Conservation (phyloP, 2,888 invertebrate species). For the Euplexia lucipara region DNA sequence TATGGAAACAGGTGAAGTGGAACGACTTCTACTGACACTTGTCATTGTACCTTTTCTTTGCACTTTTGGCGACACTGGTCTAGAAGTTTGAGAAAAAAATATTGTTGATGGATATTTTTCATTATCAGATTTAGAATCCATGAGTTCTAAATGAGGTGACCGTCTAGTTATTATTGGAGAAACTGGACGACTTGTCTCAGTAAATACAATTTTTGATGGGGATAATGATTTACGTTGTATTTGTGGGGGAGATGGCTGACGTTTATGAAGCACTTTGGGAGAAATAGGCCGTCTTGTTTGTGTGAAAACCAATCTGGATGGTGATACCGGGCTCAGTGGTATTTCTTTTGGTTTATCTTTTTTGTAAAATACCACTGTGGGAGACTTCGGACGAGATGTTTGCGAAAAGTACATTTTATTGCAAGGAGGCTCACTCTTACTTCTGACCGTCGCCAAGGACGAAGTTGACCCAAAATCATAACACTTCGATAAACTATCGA, state of each 20-base stretch:
- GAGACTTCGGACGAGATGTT: constrained; percentile 86
- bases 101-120: constrained; percentile 76
- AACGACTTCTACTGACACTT: constrained; percentile 82
- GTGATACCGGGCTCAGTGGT: constrained; percentile 70
- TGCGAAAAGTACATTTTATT: constrained; percentile 89
- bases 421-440: constrained; percentile 92
- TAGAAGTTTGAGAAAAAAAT: constrained; percentile 84
- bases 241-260: constrained; percentile 56
- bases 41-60: constrained; percentile 65
- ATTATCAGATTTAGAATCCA: constrained; percentile 60
- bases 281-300: constrained; percentile 83
- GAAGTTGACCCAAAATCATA: constrained; percentile 85
- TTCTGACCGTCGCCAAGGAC: constrained; percentile 90
- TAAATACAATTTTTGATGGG: constrained; percentile 80
- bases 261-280: constrained; percentile 76
- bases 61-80: constrained; percentile 84
- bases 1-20: constrained; percentile 91
- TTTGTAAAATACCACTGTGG: constrained; percentile 82
- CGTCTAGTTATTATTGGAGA: constrained; percentile 76
- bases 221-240: constrained; percentile 71
- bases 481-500: constrained; percentile 84
- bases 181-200: constrained; percentile 82
- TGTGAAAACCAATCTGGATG: constrained; percentile 79
- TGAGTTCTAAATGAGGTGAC: constrained; percentile 63
- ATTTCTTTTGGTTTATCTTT: constrained; percentile 70